Evolutionary conservation across 1,140 invertebrate species (phyloP).

Genomic region (Latrodectus geometricus): DNA sequence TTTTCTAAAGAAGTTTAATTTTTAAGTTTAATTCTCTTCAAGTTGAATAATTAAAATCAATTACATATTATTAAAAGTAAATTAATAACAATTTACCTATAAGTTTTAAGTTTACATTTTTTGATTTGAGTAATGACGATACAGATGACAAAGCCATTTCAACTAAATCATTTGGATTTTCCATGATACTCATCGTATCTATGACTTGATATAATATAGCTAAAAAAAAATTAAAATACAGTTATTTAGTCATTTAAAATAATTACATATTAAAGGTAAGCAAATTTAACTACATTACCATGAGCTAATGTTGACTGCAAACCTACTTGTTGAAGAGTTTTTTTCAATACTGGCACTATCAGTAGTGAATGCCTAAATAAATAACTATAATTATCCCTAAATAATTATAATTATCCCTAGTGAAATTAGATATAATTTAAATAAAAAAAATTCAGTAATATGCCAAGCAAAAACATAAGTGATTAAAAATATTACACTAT

Average conservation of each 20-base stretch:
- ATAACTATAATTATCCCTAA: neutral
- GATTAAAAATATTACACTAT: too few species aligned
- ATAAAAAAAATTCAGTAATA: too few species aligned
- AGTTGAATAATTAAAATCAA: too few species aligned
- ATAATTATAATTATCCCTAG: neutral
- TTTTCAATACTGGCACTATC: slow-evolving; percentile 35
- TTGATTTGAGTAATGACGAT: slow-evolving; percentile 48
- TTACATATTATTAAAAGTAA: too few species aligned
- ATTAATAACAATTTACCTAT: slow-evolving; percentile 28
- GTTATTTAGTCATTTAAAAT: neutral
- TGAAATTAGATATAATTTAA: too few species aligned
- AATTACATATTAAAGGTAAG: too few species aligned
- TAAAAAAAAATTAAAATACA: slow-evolving; percentile 26
- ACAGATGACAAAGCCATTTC: slow-evolving; percentile 48
- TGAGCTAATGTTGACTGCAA: slow-evolving; percentile 22
- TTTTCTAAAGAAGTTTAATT: too few species aligned
- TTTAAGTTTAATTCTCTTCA: too few species aligned
- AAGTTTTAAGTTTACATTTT: slow-evolving; percentile 52
- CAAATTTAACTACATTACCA: slow-evolving; percentile 13
- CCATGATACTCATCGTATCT: slow-evolving; percentile 24
- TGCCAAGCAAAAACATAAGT: too few species aligned
- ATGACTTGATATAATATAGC: slow-evolving; percentile 55
- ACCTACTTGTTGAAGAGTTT: slow-evolving; percentile 40
- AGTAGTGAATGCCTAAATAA: slow-evolving; percentile 27
- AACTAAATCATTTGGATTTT: slow-evolving; percentile 22